Base-by-base conservation (phyloP, 2,113 vertebrate species). In the Triplophysa tibetana region DNA sequence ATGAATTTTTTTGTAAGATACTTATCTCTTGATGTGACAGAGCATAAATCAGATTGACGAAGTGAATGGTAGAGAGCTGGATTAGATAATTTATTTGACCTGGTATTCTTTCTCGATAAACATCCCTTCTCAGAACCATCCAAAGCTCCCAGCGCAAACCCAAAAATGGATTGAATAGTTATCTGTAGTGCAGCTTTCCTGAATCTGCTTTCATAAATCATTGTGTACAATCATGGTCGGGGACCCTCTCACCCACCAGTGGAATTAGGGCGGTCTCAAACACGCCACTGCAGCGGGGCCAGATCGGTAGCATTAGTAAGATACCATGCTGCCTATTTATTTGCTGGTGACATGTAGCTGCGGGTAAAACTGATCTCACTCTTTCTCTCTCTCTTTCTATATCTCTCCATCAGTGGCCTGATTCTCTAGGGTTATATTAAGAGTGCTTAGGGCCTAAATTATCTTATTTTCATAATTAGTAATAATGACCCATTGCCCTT, bases 341-440 rank as follows among this genome's bases (percentile, higher is more conserved):
- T 84, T 64, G 67, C 62, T 54, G 43, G 61, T 77, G 68, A 84
- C 24, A 24, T 73, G 68, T 73, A 45, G 74, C 23, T 77, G 48
- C 61, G 69, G 61, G 66, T 63, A 78, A 61, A 65, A 60, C 52
- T 65, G 33, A 58, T 26, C 38, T 74, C 68, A 43, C 63, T 68
- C 78, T 75, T 16, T 78, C 67, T 62, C 67, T 62, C 67, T 81
- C 38, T 81, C 48, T 69, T 66, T 45, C 50, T 60, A 12, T n/a
- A 10, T 61, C 60, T 56, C 66, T 82, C 67, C 29, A 79, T 78
- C 65, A 79, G 78, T 56, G 8, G 21, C 41, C 26, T 56, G 52
- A 62, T 33, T 19, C 80, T 66, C 83, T 62, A 66, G 83, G 80
- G 83, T 79, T 77, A 77, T 64, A 82, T 85, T 85, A 82, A 69